Conservation (phyloP, 2,113 vertebrate genomes). For the Elgaria multicarinata region DNA sequence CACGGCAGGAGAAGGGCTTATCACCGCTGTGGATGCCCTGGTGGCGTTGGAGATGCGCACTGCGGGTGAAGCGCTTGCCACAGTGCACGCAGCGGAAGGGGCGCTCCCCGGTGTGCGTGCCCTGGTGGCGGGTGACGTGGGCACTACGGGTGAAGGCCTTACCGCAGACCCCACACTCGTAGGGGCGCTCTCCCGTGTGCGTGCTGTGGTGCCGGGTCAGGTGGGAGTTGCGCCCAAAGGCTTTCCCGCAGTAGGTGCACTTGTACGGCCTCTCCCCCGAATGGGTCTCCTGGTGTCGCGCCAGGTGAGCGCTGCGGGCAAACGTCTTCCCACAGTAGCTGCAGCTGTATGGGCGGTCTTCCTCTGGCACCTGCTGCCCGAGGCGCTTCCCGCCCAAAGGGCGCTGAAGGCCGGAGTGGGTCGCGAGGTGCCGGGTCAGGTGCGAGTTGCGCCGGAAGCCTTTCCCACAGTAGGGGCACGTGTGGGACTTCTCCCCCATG, state of each 20-base stretch:
- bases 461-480: slow-evolving; percentile 48
- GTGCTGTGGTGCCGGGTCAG: slow-evolving; percentile 72
- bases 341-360: slow-evolving; percentile 53
- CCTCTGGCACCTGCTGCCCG: background rate
- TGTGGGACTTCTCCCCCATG: slow-evolving; percentile 34
- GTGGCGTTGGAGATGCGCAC: slow-evolving; percentile 14
- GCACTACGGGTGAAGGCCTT: slow-evolving; percentile 24
- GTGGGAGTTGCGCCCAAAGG: slow-evolving; percentile 73
- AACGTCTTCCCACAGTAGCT: slow-evolving; percentile 66
- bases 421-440: slow-evolving; percentile 40
- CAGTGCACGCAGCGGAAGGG: slow-evolving; percentile 3
- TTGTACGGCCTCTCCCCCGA: slow-evolving; percentile 65
- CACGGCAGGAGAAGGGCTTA: background rate
- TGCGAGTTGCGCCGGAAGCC: slow-evolving; percentile 42
- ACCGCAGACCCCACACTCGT: slow-evolving; percentile 27
- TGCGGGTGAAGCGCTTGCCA: slow-evolving; percentile 31
- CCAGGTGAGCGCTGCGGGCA: slow-evolving; percentile 55
- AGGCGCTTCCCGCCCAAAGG: slow-evolving; percentile 28
- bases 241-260: slow-evolving; percentile 73
- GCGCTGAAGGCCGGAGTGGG: slow-evolving; percentile 25
- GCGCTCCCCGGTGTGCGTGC: slow-evolving; percentile 10
- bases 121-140: slow-evolving; percentile 20
- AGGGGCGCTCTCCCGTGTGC: slow-evolving; percentile 61
- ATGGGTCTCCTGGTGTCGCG: slow-evolving; percentile 65
- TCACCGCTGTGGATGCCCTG: slow-evolving; percentile 27